Evolutionary conservation across 2,888 invertebrate species (phyloP).

Genomic region (Sinhomidia bicolor): DNA sequence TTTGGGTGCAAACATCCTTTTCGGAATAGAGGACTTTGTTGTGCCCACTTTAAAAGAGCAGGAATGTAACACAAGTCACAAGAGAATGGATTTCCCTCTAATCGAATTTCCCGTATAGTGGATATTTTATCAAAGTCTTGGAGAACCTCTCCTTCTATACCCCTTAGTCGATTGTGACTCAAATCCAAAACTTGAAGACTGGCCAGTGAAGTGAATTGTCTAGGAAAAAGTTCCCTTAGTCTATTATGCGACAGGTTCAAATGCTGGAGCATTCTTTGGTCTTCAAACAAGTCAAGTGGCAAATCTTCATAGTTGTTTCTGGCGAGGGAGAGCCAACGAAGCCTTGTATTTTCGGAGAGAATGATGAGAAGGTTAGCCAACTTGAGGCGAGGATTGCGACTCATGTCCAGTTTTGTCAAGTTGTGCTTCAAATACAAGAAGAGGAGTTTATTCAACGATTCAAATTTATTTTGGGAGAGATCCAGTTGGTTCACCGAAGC

Average conservation of each 20-base stretch:
- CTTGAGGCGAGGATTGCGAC: constrained; percentile 81
- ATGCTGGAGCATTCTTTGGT: constrained; percentile 85
- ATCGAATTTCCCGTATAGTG: constrained; percentile 81
- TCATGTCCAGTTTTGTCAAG: constrained; percentile 79
- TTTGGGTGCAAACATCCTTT: constrained; percentile 71
- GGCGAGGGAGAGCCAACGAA: constrained; percentile 85
- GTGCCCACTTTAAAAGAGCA: constrained; percentile 83
- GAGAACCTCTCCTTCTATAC: constrained; percentile 85
- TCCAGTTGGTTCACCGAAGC: constrained; percentile 87
- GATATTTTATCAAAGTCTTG: constrained; percentile 83
- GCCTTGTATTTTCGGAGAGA: constrained; percentile 83
- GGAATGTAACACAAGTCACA: constrained; percentile 87
- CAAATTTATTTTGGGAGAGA: constrained; percentile 86
- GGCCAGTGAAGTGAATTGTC: constrained; percentile 84
- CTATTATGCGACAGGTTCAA: constrained; percentile 90
- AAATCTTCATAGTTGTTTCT: constrained; percentile 85
- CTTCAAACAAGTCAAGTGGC: constrained; percentile 85
- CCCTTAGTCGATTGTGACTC: constrained; percentile 88
- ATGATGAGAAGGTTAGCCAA: constrained; percentile 84
- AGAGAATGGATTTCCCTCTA: constrained; percentile 87
- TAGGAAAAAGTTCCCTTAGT: constrained; percentile 85
- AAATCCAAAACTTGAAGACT: constrained; percentile 84
- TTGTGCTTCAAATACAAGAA: constrained; percentile 77
- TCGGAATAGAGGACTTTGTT: constrained; percentile 70
- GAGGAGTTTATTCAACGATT: constrained; percentile 75